Evolutionary conservation across 2,888 invertebrate genomes (phyloP), one percentile per base, ranked within the genome.

Genomic region (Drosophila robusta): DNA sequence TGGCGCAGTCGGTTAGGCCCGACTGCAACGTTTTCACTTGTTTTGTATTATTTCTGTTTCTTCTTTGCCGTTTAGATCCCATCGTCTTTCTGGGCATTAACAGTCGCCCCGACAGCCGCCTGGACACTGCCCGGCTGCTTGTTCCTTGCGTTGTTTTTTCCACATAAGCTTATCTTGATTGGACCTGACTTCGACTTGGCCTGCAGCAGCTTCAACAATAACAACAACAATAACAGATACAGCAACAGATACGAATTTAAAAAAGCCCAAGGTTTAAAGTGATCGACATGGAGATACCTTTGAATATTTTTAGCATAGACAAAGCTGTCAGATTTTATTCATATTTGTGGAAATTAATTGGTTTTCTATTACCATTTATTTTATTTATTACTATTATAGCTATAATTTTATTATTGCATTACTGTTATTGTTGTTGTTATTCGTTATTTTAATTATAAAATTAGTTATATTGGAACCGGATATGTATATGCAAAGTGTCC

Each of bases 151-250:
- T 45, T 58, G 61, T 46, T 47, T 63, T 69, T 65, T 60, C 54
- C 76, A 67, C 57, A 67, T 45, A 50, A 41, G 76, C 50, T 75
- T 77, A 77, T 77, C 76, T 76, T 80, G 80, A 80, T 77, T 70
- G 66, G 58, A 45, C 61, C 51, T 36, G 44, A 66, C 66, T 22
- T 16, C 39, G 58, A 60, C 39, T 63, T 68, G 62, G 57, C 47
- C 52, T 47, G 47, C 52, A 29, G 62, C 51, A 42, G 51, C 51
- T 16, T 4, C 9, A 39, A 11, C 47, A 7, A 12, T 26, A 42
- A 16, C 14, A 22, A 8, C 14, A 22, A 8, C 26, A 34, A 47
- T 22, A 55, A 34, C 42, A 45, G 50, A 22, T 16, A 22, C 24
- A 41, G 29, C 54, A 36, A 44, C 36, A 11, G 22, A 26, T 38